Percentiles rank a stretch among this genome's conserved stretches.
These are phyloP conservation scores for Spisula solida DNA, from an alignment of 2,888 invertebrate genomes.

Conservation along the genomic window DNA sequence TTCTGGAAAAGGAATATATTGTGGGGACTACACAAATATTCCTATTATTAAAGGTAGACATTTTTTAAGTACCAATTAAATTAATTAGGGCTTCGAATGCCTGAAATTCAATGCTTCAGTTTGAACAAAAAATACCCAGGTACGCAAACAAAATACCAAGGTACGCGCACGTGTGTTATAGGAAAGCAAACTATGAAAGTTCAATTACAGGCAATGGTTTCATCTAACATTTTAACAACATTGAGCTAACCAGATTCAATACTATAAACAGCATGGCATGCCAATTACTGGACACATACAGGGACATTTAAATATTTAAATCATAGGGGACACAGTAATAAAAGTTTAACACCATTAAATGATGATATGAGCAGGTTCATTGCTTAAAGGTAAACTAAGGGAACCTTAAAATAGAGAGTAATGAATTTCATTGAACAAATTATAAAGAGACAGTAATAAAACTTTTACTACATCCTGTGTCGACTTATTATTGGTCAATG, in stretches of 20 bases:
- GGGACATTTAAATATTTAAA: not conserved
- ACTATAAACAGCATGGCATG: not conserved
- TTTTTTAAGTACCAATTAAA: not conserved
- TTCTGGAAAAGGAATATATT: too few species aligned
- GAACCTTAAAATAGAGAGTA: not conserved
- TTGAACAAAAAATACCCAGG: not conserved
- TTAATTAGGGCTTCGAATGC: not conserved
- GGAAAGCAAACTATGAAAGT: not conserved
- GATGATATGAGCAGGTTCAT: not conserved
- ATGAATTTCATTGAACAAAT: not conserved
- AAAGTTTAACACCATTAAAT: not conserved
- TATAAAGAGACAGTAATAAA: not conserved
- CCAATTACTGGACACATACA: not conserved
- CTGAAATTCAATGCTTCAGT: not conserved
- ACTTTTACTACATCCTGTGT: conserved; percentile 3
- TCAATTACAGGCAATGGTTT: not conserved
- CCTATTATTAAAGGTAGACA: too few species aligned
- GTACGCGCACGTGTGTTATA: too few species aligned
- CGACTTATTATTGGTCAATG: not conserved
- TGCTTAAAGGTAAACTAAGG: not conserved
- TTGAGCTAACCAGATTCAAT: not conserved
- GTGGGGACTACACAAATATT: too few species aligned
- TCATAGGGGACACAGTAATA: conserved; percentile 10
- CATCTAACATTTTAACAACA: not conserved
- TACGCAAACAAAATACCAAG: too few species aligned